Conservation (phyloP, 2,888 invertebrate genomes). For the Acleris sparsana region DNA sequence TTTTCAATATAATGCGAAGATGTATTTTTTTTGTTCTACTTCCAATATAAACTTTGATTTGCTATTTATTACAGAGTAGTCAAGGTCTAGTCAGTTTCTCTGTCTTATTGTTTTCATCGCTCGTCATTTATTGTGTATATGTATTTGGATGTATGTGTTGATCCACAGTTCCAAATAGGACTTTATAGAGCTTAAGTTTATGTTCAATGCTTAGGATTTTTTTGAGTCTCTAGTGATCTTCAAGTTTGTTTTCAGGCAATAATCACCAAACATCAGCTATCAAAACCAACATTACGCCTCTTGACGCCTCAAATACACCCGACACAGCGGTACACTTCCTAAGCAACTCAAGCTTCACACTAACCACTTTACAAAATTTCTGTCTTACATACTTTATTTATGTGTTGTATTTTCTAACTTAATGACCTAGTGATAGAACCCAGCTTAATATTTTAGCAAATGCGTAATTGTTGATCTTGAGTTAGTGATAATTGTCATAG, state of each 20-base stretch:
- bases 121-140: not conserved
- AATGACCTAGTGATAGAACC: slow-evolving; percentile 8
- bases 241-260: slow-evolving; percentile 70
- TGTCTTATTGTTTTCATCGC: not conserved
- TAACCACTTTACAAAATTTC: slow-evolving; percentile 42
- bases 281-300: slow-evolving; percentile 64
- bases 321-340: slow-evolving; percentile 70
- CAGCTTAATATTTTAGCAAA: slow-evolving; percentile 1
- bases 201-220: slow-evolving; percentile 9
- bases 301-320: slow-evolving; percentile 57
- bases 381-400: not conserved
- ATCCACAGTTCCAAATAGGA: slow-evolving; percentile 3
- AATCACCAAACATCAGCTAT: slow-evolving; percentile 64
- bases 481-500: slow-evolving; percentile 15
- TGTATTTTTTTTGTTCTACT: not conserved
- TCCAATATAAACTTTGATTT: not conserved
- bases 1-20: not conserved
- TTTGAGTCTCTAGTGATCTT: slow-evolving; percentile 28
- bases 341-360: slow-evolving; percentile 45
- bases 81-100: not conserved
- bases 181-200: slow-evolving; percentile 14
- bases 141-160: not conserved
- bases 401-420: not conserved
- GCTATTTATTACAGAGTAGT: not conserved
- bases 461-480: not conserved